phyloP scores from a whole-genome alignment of 2,888 invertebrate species.

The Euzophera pinguis region DNA sequence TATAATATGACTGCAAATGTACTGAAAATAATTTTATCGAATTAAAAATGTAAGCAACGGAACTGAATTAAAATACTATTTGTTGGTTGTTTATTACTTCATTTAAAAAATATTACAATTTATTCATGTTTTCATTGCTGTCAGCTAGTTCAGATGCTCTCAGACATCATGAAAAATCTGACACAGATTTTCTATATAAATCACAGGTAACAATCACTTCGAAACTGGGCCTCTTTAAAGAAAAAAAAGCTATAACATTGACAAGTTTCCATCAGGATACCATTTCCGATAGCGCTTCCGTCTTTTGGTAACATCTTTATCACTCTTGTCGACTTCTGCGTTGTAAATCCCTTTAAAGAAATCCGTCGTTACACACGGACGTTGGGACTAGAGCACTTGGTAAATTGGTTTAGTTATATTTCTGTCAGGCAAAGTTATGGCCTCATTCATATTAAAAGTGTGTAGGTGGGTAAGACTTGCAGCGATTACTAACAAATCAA shows the following conservation, averaged over 20 bases:
- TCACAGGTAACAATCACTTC: neutral
- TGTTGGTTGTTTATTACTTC: too few species aligned
- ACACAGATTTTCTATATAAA: too few species aligned
- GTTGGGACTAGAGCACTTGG: neutral
- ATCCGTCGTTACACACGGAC: conserved; percentile 16
- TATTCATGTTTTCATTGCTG: too few species aligned
- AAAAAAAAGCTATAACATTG: conserved; percentile 14
- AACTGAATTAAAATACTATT: too few species aligned
- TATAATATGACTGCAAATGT: too few species aligned
- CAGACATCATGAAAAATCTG: too few species aligned
- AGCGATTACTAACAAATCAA: neutral
- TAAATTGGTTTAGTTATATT: neutral
- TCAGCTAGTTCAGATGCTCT: too few species aligned
- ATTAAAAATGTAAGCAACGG: too few species aligned
- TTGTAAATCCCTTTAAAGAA: conserved; percentile 19
- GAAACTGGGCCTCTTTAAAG: conserved; percentile 3
- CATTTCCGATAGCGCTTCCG: conserved; percentile 18
- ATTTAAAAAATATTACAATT: too few species aligned
- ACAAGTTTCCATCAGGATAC: conserved; percentile 20
- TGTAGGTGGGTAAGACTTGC: neutral
- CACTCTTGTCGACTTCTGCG: conserved; percentile 14
- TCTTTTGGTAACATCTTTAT: conserved; percentile 23
- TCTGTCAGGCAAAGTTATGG: neutral
- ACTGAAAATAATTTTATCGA: too few species aligned
- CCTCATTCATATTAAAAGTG: neutral